A percentile compares a stretch with the other conserved stretches of the same genome.
Conservation (phyloP, 2,113 vertebrate species). For the Erpornis zantholeuca region DNA sequence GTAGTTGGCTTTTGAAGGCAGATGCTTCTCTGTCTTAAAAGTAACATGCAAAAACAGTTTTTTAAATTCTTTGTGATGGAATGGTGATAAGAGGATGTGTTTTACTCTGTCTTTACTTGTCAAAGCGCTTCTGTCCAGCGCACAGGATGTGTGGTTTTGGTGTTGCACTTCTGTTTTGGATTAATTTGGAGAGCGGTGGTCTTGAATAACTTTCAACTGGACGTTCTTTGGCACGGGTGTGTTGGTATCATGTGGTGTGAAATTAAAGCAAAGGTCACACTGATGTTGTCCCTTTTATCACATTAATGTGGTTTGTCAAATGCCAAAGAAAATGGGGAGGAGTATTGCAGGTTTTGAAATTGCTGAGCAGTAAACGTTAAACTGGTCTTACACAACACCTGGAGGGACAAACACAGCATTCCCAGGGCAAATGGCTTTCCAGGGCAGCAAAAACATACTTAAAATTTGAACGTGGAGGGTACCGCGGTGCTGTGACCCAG, state of each 20-base stretch:
- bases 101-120: not conserved
- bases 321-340: not conserved
- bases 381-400: not conserved
- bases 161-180: not conserved
- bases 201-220: not conserved
- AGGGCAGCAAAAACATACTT: not conserved
- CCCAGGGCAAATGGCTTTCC: not conserved
- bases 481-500: fast-evolving
- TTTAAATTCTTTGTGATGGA: not conserved
- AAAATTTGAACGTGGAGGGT: not conserved
- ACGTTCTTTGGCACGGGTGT: not conserved
- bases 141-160: not conserved
- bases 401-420: not conserved
- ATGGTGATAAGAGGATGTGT: not conserved
- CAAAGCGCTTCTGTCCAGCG: not conserved
- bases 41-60: not conserved
- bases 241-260: not conserved
- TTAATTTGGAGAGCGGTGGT: not conserved
- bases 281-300: not conserved
- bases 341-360: not conserved
- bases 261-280: not conserved
- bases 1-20: not conserved
- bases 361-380: not conserved
- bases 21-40: not conserved
- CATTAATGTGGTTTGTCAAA: not conserved